These are phyloP conservation scores for Nymphalis c-album DNA, from an alignment of 2,888 invertebrate species.

Conservation along the genomic window DNA sequence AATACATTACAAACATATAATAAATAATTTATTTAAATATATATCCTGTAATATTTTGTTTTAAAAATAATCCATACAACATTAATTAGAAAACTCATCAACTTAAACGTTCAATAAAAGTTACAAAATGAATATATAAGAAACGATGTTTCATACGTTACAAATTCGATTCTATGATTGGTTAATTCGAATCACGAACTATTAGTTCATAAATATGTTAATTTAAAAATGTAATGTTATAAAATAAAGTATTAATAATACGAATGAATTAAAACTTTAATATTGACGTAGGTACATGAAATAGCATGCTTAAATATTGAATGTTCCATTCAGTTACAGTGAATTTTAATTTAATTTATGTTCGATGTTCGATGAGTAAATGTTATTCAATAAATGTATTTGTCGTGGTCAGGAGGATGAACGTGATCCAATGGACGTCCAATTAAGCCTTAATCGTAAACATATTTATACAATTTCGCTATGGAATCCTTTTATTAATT, in stretches of 20 bases:
- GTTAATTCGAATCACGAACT: too few species aligned
- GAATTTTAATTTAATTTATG: constrained; percentile 12
- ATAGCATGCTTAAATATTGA: constrained; percentile 3
- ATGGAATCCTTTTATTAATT: too few species aligned
- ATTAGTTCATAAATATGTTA: too few species aligned
- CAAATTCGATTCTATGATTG: too few species aligned
- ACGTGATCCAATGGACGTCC: constrained; percentile 11
- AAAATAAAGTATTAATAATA: not conserved
- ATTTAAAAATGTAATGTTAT: not conserved
- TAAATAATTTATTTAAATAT: too few species aligned
- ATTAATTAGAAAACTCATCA: too few species aligned
- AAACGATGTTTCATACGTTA: too few species aligned
- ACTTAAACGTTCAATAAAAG: too few species aligned
- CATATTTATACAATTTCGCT: not conserved
- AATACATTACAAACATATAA: too few species aligned
- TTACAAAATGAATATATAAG: too few species aligned
- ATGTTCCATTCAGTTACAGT: constrained; percentile 6
- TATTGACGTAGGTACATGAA: not conserved
- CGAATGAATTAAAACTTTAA: not conserved
- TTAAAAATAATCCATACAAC: too few species aligned
- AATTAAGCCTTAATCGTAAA: not conserved
- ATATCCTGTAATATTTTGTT: too few species aligned
- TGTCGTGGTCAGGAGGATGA: constrained; percentile 14
- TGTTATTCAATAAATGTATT: constrained; percentile 22
- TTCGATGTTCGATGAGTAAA: constrained; percentile 13